A percentile compares a stretch with the other conserved stretches of the same genome.
phyloP scores from a whole-genome alignment of 37 sponge, comb jelly and placozoan genomes.

The Aphrocallistes beatrix region DNA sequence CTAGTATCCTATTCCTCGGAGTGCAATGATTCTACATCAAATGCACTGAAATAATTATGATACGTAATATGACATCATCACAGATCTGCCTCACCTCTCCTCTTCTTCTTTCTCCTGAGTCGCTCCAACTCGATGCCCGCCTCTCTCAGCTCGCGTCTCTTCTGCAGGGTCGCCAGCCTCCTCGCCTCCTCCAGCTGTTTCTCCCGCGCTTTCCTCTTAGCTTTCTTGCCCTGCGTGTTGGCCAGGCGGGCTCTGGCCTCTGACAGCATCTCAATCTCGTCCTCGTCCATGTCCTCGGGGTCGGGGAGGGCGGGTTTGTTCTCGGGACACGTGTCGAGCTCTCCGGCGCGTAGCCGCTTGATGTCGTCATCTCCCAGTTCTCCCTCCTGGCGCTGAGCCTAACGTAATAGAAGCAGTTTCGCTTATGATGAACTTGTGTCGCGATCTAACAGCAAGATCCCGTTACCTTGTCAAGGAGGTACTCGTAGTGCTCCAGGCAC shows the following conservation, averaged over 20 bases:
- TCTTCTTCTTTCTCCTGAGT: conserved; percentile 25
- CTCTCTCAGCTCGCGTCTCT: conserved; percentile 83
- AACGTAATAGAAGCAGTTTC: background rate
- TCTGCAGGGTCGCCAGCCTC: conserved; percentile 86
- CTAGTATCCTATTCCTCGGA: too few relatives aligned
- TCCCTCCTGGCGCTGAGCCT: conserved; percentile 91
- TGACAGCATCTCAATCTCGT: conserved; percentile 97
- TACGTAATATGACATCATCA: too few relatives aligned
- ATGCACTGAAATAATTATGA: too few relatives aligned
- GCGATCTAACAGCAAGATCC: background rate
- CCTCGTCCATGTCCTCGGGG: conserved; percentile 99
- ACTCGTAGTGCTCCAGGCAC: conserved; percentile 96
- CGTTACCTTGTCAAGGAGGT: conserved; percentile 53
- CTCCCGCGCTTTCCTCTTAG: conserved; percentile 97
- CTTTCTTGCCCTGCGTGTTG: conserved; percentile 99
- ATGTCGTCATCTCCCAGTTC: conserved; percentile 71
- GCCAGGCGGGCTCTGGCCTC: conserved; percentile 96
- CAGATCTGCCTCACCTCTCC: conserved; percentile 32
- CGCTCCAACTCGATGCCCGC: conserved; percentile 73
- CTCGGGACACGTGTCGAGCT: conserved; percentile 93
- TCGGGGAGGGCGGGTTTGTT: conserved; percentile 93
- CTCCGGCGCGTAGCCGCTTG: conserved; percentile 78
- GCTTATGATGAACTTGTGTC: background rate
- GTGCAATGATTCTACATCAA: too few relatives aligned
- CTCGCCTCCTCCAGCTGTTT: conserved; percentile 99